Conservation (phyloP, 1,140 invertebrate species). For the Cotesia glomerata region DNA sequence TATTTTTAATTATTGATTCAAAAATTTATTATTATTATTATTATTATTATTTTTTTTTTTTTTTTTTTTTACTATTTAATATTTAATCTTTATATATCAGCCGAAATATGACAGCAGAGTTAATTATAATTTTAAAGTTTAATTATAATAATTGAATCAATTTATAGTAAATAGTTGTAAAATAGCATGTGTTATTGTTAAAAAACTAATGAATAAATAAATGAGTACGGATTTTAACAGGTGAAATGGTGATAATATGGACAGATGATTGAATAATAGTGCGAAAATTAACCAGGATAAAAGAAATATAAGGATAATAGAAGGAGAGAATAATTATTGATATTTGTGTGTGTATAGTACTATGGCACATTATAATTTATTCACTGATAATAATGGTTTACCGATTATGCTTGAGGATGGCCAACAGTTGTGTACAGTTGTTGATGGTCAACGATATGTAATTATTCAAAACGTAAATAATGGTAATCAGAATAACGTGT, state of each 20-base stretch:
- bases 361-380: conserved; percentile 60
- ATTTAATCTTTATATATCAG: no score
- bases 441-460: conserved; percentile 55
- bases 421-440: conserved; percentile 49
- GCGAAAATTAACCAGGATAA: neutral
- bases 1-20: no score
- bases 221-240: no score
- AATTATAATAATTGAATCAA: no score
- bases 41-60: no score
- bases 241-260: neutral
- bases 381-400: conserved; percentile 52
- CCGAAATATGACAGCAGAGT: no score
- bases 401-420: conserved; percentile 53
- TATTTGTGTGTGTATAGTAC: conserved; percentile 39
- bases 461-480: conserved; percentile 55
- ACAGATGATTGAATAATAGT: neutral
- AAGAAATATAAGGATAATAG: neutral
- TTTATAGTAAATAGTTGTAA: no score
- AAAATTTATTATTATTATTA: no score
- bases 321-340: neutral
- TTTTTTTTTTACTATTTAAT: no score
- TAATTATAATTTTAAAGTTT: no score
- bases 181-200: no score
- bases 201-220: no score
- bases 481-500: conserved; percentile 39